A percentile compares a stretch with the other conserved stretches of the same genome.
Conservation (phyloP, 2,113 vertebrate species). For the Chionomys nivalis region DNA sequence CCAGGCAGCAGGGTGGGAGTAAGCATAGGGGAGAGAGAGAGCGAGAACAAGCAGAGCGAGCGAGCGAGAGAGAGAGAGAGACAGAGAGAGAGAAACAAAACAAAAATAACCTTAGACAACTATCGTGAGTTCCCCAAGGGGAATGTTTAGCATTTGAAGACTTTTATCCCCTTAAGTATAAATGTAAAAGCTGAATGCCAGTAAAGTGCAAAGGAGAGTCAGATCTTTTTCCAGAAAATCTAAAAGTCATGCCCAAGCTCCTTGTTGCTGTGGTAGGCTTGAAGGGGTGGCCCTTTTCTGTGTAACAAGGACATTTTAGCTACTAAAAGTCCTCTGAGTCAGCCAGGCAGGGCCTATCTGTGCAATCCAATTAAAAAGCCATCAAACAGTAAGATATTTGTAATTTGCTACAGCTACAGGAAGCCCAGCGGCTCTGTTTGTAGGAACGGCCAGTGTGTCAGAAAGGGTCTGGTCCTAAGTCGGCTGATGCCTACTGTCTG, state of each 20-base stretch:
- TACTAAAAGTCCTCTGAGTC: neutral
- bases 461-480: neutral
- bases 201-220: neutral
- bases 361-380: slow-evolving; percentile 4
- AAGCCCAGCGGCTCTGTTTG: fast-evolving
- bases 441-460: neutral
- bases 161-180: neutral
- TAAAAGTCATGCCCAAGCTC: fast-evolving
- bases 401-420: neutral
- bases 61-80: too few species aligned
- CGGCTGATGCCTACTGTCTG: neutral
- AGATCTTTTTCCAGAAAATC: neutral
- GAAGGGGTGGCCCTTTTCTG: neutral
- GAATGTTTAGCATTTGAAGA: neutral
- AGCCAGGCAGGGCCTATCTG: neutral
- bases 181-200: neutral
- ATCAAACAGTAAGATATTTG: neutral
- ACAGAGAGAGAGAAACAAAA: fast-evolving
- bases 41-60: too few species aligned
- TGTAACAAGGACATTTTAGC: fast-evolving
- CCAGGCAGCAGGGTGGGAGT: too few species aligned
- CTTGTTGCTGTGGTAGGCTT: neutral
- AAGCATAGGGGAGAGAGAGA: neutral
- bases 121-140: neutral
- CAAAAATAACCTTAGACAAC: neutral